Conservation (phyloP, 2,888 invertebrate genomes). For the Alcis repandata region DNA sequence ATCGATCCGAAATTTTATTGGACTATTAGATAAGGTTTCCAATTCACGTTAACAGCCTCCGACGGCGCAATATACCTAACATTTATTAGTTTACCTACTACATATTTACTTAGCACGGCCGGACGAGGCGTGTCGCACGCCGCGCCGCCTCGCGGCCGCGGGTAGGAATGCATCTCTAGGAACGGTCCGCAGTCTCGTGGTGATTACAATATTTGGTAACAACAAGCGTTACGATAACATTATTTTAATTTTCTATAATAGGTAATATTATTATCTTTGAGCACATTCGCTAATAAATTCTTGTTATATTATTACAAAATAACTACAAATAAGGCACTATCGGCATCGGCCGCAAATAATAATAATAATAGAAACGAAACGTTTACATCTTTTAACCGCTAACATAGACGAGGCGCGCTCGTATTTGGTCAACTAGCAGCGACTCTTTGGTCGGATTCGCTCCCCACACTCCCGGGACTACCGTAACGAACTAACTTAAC, state of each 20-base stretch:
- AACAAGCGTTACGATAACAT: conserved; percentile 1
- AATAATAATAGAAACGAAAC: conserved; percentile 5
- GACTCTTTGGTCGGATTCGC: conserved; percentile 51
- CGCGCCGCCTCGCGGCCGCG: background rate
- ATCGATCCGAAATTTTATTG: conserved; percentile 4
- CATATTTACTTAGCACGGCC: no score
- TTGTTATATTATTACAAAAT: conserved; percentile 18
- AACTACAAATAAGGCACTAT: conserved; percentile 46
- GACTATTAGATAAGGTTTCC: conserved; percentile 17
- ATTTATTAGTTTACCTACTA: background rate
- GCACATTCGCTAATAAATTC: conserved; percentile 24
- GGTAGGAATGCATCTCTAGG: background rate
- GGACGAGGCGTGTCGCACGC: background rate
- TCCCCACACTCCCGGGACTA: conserved; percentile 42
- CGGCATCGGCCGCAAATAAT: conserved; percentile 58
- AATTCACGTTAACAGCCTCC: conserved; percentile 21
- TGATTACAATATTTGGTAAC: conserved; percentile 18
- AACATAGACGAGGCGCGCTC: conserved; percentile 37
- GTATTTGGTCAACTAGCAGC: conserved; percentile 71
- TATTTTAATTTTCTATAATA: conserved; percentile 8
- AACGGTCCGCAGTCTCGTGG: conserved; percentile 12
- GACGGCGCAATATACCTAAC: conserved; percentile 4
- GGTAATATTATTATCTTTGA: conserved; percentile 29
- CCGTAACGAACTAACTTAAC: conserved; percentile 58
- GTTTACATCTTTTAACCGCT: conserved; percentile 5